Base-by-base conservation (phyloP, 2,888 invertebrate species). In the Ptychoptera albimana region DNA sequence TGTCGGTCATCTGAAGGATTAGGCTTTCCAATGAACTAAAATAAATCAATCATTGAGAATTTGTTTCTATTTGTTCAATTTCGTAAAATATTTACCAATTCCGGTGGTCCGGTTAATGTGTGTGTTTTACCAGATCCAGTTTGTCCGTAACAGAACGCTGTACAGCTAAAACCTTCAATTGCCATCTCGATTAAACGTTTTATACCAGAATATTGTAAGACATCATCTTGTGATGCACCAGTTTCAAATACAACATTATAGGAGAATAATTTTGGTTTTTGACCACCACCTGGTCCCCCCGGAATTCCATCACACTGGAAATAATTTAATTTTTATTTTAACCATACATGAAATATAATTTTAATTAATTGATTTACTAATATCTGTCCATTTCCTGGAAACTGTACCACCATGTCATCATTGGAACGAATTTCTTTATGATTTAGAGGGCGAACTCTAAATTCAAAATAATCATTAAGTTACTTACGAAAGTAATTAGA, bases 111-210 rank as follows among this genome's bases (percentile, higher is more conserved):
- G 0, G 93, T 93, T 45, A 94, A 73, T 0, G 94, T 94, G 60
- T 93, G 92, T 0, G 94, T 94, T 68, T 94, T 94, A 6, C 94
- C 94, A 52, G 91, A 91, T 37, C 94, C 93, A 0, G 94, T 94
- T 68, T 94, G 94, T 2, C 94, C 94, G 65, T 94, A 94, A 59
- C 94, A 94, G 66, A 94, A 88, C 23, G 84, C 86, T 1, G 94
- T 94, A 58, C 91, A 89, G 30, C 86, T 82, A 63, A 91, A 94
- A 15, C 94, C 94, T 60, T 91, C 89, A 34, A 93, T 77, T 1
- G 91, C 86, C 89, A 93, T 92, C 61, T 92, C 88, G 46, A 94
- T 78, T 12, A 94, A 77, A 42, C 86, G 73, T 59, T 87, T 91
- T 48, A 93, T 77, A 1, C 93, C 93, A 0, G 85, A 91, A 66